Evolutionary conservation across 2,797 vertebrate species (phyloP).

Genomic region (Cossypha niveicapilla): DNA sequence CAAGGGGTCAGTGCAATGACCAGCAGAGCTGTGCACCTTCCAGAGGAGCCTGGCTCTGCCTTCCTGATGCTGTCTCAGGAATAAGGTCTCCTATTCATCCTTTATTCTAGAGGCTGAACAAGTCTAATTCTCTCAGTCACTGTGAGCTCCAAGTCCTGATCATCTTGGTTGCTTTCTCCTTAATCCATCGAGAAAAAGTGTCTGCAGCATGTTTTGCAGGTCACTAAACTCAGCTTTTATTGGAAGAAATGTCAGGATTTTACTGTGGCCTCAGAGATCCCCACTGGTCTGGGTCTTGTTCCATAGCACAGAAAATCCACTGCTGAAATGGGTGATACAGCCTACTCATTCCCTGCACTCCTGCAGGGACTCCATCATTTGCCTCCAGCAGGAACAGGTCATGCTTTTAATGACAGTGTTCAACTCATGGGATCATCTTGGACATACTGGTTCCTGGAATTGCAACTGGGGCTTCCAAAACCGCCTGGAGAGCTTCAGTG

Average conservation of each 20-base stretch:
- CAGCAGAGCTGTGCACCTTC: background rate
- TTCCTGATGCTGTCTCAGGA: background rate
- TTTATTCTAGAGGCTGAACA: background rate
- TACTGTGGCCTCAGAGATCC: background rate
- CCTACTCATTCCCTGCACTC: background rate
- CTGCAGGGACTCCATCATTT: background rate
- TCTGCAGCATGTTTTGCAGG: background rate
- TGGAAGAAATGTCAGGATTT: background rate
- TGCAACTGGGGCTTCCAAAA: background rate
- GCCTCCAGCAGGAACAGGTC: slow-evolving; percentile 14
- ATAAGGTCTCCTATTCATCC: background rate
- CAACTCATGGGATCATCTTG: background rate
- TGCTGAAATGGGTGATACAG: background rate
- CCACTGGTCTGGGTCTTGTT: background rate
- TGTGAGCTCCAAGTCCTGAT: background rate
- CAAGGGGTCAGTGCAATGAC: background rate
- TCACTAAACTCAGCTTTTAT: background rate
- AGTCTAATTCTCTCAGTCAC: background rate
- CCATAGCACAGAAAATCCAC: background rate
- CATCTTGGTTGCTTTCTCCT: background rate
- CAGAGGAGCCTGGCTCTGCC: background rate
- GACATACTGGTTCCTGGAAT: slow-evolving; percentile 26
- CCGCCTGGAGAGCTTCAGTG: slow-evolving; percentile 4
- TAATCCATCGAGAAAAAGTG: background rate
- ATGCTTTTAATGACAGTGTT: slow-evolving; percentile 28